phyloP scores from a whole-genome alignment of 1,140 invertebrate genomes.

The Stegodyphus mimosarum region DNA sequence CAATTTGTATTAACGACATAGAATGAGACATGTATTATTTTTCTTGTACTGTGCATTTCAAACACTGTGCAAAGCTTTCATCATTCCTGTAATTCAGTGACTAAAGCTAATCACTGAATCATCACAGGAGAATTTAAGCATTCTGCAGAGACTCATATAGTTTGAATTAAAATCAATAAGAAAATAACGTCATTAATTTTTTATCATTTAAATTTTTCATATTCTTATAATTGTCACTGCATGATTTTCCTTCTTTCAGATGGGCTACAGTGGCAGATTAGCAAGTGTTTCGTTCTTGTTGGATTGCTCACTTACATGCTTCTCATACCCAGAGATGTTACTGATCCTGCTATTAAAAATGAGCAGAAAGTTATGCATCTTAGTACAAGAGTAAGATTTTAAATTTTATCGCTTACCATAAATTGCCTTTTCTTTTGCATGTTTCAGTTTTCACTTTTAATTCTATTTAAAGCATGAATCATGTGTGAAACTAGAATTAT shows the following conservation, averaged over 20 bases:
- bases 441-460: no score
- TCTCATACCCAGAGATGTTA: conserved; percentile 13
- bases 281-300: conserved; percentile 21
- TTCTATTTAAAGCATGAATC: no score
- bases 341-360: conserved; percentile 33
- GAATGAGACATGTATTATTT: no score
- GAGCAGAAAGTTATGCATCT: neutral
- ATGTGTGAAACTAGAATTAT: no score
- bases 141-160: neutral
- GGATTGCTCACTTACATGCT: conserved; percentile 36
- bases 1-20: no score
- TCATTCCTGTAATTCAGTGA: no score
- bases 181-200: neutral
- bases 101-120: no score
- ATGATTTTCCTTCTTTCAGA: neutral
- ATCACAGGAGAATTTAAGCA: neutral
- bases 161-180: neutral
- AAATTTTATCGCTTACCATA: neutral
- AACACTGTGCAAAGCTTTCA: no score
- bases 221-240: neutral
- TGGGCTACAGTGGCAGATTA: neutral
- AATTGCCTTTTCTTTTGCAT: neutral
- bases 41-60: no score
- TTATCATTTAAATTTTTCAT: neutral
- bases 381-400: neutral